Base-by-base conservation (phyloP, 1,140 invertebrate species). In the Ceratosolen solmsi region DNA sequence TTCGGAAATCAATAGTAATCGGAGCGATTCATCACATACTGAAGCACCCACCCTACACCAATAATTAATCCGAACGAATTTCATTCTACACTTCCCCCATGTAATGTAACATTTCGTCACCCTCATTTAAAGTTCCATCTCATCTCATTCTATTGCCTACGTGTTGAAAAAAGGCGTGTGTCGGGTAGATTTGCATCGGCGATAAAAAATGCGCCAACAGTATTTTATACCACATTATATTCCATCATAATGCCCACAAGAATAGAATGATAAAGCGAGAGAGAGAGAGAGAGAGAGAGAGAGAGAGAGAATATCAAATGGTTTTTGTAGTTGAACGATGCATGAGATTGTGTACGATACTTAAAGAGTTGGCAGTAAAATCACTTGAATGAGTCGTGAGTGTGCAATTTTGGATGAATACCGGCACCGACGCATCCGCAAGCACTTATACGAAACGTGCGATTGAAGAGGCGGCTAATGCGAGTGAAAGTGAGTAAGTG, bases 311-410 rank as follows among this genome's bases (percentile, higher is more conserved):
- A 22, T 46, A 46, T 46, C 41, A 46, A 46, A 46, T 13, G 41
- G 41, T 46, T 46, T 5, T 5, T 46, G 13, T 46, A 46, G 5
- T 46, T 7, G 41, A 46, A 13, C 41, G 41, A 46, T 46, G n/a
- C n/a, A n/a, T n/a, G n/a, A n/a, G n/a, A n/a, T n/a, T n/a, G n/a
- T n/a, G n/a, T 46, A 11, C 15, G 15, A 20, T 33, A 33, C 13
- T 63, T 33, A 63, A 63, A 63, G 30, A 33, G 13, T 0, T 27
- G 60, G 0, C 60, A 27, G 17, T 63, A 30, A 41, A 46, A 41
- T 70, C 65, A n/a, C 65, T 86, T 85, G 71, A 86, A 88, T 88
- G 85, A 89, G 86, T 3, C 0, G 9, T n/a, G 38, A 70, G 65
- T 38, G 36, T 41, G 36, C 33, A 41, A 41, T 38, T 70, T 25